Conservation (phyloP, 1,140 invertebrate genomes). For the Drosophila albomicans region DNA sequence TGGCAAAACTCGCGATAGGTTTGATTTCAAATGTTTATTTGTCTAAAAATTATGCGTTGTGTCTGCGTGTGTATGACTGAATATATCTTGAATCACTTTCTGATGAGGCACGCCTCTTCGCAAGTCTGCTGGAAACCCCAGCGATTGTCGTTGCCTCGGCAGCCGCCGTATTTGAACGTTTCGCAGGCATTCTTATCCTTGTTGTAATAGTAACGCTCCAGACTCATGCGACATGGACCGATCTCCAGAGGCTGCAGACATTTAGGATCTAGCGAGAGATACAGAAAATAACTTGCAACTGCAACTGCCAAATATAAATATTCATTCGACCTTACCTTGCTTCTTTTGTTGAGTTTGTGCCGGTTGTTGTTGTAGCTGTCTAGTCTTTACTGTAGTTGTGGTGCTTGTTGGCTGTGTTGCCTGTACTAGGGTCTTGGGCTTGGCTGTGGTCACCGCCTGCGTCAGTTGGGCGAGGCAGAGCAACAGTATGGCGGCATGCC, state of each 20-base stretch:
- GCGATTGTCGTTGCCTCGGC: slow-evolving; percentile 92
- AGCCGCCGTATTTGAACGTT: slow-evolving; percentile 92
- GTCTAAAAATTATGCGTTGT: neutral
- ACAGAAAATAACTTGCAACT: neutral
- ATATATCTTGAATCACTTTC: slow-evolving; percentile 31
- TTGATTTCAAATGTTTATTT: slow-evolving; percentile 14
- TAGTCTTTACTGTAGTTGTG: slow-evolving; percentile 24
- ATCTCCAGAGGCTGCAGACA: slow-evolving; percentile 71
- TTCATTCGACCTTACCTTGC: slow-evolving; percentile 19
- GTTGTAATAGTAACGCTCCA: slow-evolving; percentile 77
- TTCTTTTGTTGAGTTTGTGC: slow-evolving; percentile 12
- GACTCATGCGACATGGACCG: slow-evolving; percentile 79
- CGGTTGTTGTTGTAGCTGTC: slow-evolving; percentile 4
- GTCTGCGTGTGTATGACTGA: neutral
- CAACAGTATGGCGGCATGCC: slow-evolving; percentile 42
- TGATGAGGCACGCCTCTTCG: slow-evolving; percentile 86
- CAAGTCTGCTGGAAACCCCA: slow-evolving; percentile 90
- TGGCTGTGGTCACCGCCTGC: slow-evolving; percentile 53
- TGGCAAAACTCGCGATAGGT: neutral
- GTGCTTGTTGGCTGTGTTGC: slow-evolving; percentile 1
- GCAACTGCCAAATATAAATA: neutral
- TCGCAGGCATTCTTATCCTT: slow-evolving; percentile 70
- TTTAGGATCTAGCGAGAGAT: slow-evolving; percentile 57
- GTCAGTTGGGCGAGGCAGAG: slow-evolving; percentile 47
- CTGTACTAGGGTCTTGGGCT: slow-evolving; percentile 38